These are phyloP conservation scores for Brachyopa scutellaris DNA, from an alignment of 2,888 invertebrate species.

Conservation along the genomic window DNA sequence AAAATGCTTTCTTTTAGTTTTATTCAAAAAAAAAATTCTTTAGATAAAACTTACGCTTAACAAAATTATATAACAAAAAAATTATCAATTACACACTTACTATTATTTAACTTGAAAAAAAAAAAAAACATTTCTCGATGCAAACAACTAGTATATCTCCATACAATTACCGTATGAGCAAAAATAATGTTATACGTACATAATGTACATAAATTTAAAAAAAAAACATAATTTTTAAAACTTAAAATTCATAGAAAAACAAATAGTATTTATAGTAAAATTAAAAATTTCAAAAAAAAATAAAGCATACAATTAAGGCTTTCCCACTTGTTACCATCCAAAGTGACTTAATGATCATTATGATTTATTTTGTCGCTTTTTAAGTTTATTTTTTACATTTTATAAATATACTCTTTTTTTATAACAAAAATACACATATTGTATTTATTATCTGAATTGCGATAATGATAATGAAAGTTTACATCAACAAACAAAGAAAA, in stretches of 20 bases:
- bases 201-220: constrained; percentile 20
- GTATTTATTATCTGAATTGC: constrained; percentile 69
- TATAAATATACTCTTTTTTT: constrained; percentile 25
- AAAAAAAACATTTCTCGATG: constrained; percentile 13
- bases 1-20: constrained; percentile 50
- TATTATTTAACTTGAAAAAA: constrained; percentile 38
- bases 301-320: constrained; percentile 35
- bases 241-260: constrained; percentile 24
- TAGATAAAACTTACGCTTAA: constrained; percentile 65
- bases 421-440: constrained; percentile 35
- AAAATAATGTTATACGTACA: constrained; percentile 28
- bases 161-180: constrained; percentile 36
- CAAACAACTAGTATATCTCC: constrained; percentile 30
- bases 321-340: constrained; percentile 62
- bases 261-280: constrained; percentile 42
- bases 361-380: constrained; percentile 27
- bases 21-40: constrained; percentile 27
- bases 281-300: constrained; percentile 18
- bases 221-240: constrained; percentile 18
- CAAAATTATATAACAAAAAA: constrained; percentile 39
- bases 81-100: constrained; percentile 33
- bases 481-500: constrained; percentile 72
- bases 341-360: constrained; percentile 58
- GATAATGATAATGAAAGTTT: constrained; percentile 66
- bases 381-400: background rate